Percentiles rank a stretch among this genome's conserved stretches.
phyloP scores from a whole-genome alignment of 1,140 invertebrate species.

The Aphelenchoides besseyi region DNA sequence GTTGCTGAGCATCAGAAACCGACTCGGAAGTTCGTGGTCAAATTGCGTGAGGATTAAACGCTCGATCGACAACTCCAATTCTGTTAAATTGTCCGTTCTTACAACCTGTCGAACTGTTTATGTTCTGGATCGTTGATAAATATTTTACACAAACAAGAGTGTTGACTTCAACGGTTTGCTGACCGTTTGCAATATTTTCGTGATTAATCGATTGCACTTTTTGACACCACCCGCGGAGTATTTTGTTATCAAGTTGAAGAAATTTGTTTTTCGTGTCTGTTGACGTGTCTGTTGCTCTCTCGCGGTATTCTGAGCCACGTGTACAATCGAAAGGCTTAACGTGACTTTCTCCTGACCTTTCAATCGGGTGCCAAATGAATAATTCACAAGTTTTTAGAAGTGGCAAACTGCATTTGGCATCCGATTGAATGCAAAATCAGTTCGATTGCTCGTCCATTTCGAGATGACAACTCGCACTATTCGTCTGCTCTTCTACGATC shows the following conservation, averaged over 20 bases:
- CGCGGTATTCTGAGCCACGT: no score
- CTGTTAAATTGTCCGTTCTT: slow-evolving; percentile 20
- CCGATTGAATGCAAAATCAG: neutral
- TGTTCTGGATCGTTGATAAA: no score
- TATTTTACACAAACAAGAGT: no score
- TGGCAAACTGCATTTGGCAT: no score
- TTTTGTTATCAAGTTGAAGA: neutral
- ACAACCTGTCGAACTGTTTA: neutral
- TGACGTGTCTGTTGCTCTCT: neutral
- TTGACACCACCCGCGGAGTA: no score
- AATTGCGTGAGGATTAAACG: slow-evolving; percentile 64
- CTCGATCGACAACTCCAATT: neutral
- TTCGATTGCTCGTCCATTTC: neutral
- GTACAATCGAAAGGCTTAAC: neutral
- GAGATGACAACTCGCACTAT: neutral
- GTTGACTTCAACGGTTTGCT: no score
- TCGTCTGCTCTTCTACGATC: neutral
- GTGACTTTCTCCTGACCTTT: neutral
- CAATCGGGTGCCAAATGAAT: neutral
- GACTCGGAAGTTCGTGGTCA: slow-evolving; percentile 65
- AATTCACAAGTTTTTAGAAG: neutral
- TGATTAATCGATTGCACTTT: neutral
- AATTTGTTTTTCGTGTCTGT: neutral
- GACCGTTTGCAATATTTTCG: no score
- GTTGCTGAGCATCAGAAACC: slow-evolving; percentile 82